Evolutionary conservation across 64 coral and sea anemone genomes (phyloP), one percentile per base, ranked within the genome.

Genomic region (Stylophora pistillata): DNA sequence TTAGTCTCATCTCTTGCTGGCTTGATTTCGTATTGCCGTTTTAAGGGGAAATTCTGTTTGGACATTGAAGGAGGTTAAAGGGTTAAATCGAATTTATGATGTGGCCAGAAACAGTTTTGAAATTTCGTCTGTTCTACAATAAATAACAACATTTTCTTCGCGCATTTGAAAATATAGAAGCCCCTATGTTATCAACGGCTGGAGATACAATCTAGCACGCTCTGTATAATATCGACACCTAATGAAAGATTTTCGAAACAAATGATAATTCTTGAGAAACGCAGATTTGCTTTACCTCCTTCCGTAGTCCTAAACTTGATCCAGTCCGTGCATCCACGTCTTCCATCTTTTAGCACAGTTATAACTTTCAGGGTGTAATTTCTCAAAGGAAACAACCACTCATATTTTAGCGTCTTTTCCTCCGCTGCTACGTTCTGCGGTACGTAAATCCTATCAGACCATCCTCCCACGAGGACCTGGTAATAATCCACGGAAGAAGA

Each of bases 281-380:
- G 34, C 10, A 0, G 6, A 53, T 1, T 33, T 1, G 13, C 21
- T 62, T 69, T 53, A 83, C 80, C 64, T 68, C 80, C 80, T 83
- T 83, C 60, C 15, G 37, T 69, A 3, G 80, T 83, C 26, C 26
- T 9, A 83, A 83, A 83, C 5, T 62, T 13, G 0, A 41, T n/a
- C 80, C 60, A 83, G 15, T 33, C 10, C n/a, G 18, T 83, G 61
- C 80, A 54, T 5, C 59, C 80, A 54, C 80, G 80, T 54, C 23
- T 68, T 26, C 34, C 33, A 64, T 83, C 62, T 14, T 14, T 68
- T 62, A 83, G 53, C 5, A 83, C 27, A 7, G 80, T 62, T 16
- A 68, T 16, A 2, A 83, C 20, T 53, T 53, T 83, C 14, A 62
- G 16, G n/a, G 60, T 83, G 17, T 83, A 68, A 34, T 69, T 83